Percentiles rank a stretch among this genome's conserved stretches.
Evolutionary conservation across 1,140 invertebrate species (phyloP).

Genomic region (Teleogryllus occipitalis): DNA sequence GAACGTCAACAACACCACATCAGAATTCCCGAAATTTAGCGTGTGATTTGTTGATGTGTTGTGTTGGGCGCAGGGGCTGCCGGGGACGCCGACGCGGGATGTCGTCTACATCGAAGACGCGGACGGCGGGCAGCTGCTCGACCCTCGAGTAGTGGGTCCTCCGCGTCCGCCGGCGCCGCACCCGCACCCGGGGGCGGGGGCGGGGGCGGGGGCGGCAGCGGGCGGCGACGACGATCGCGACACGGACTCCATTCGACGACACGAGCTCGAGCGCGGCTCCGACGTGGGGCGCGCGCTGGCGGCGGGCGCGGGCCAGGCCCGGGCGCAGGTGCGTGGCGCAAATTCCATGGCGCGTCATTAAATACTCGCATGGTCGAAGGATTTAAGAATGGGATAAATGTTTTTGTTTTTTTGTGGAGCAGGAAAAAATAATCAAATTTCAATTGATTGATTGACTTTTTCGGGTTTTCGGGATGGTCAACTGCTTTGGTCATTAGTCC

Average conservation of each 20-base stretch:
- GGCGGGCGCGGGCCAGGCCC: neutral
- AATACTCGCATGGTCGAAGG: too few species aligned
- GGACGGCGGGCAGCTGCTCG: conserved; percentile 29
- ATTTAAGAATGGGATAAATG: too few species aligned
- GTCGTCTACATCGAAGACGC: conserved; percentile 40
- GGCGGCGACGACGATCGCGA: conserved; percentile 40
- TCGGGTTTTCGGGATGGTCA: too few species aligned
- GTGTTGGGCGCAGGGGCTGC: neutral
- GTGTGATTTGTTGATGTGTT: too few species aligned
- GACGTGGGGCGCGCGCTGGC: conserved; percentile 10
- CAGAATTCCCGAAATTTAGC: too few species aligned
- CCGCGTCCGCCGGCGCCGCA: neutral
- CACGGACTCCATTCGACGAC: conserved; percentile 58
- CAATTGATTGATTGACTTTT: too few species aligned
- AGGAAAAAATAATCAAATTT: too few species aligned
- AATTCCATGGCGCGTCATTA: too few species aligned
- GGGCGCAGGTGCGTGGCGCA: neutral
- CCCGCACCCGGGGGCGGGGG: neutral
- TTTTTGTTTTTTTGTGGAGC: too few species aligned
- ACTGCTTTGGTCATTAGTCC: too few species aligned
- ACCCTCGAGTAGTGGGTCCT: neutral
- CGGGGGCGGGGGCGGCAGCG: neutral
- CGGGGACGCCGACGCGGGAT: conserved; percentile 29
- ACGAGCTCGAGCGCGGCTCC: conserved; percentile 68
- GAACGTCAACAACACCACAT: too few species aligned